Conservation (phyloP, 1,140 invertebrate genomes). For the Drosophila takahashii region DNA sequence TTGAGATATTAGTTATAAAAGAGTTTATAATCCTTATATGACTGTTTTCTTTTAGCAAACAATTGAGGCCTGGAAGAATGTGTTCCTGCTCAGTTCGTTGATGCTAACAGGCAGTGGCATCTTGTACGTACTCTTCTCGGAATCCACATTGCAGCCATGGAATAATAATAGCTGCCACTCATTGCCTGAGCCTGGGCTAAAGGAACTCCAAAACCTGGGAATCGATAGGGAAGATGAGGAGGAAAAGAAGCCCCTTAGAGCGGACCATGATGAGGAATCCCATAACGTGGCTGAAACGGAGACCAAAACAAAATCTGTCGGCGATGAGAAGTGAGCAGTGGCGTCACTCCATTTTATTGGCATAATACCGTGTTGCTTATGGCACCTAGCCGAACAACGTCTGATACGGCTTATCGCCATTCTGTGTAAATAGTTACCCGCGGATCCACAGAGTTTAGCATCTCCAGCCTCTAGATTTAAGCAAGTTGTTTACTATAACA, state of each 20-base stretch:
- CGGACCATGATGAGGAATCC: constrained; percentile 13
- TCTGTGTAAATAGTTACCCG: constrained; percentile 51
- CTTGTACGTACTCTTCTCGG: constrained; percentile 86
- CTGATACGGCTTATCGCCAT: constrained; percentile 50
- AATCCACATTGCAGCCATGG: constrained; percentile 88
- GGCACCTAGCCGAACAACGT: constrained; percentile 20
- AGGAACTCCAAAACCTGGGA: constrained; percentile 55
- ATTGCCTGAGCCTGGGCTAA: constrained; percentile 46
- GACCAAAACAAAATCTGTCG: constrained; percentile 34
- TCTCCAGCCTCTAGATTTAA: constrained; percentile 51
- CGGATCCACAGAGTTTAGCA: constrained; percentile 28
- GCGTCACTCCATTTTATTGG: constrained; percentile 61
- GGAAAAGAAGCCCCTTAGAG: constrained; percentile 57
- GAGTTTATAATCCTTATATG: neutral
- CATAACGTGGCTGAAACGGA: constrained; percentile 2
- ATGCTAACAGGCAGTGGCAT: constrained; percentile 86
- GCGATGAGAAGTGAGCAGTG: constrained; percentile 41
- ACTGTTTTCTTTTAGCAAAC: constrained; percentile 87
- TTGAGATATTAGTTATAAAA: neutral
- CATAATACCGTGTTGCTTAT: constrained; percentile 66
- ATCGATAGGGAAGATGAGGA: constrained; percentile 23
- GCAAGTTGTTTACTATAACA: constrained; percentile 24
- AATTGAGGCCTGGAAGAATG: constrained; percentile 88
- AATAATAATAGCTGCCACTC: constrained; percentile 85
- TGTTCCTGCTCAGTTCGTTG: constrained; percentile 87